These are phyloP conservation scores for Plemyria rubiginata DNA, from an alignment of 2,888 invertebrate species.

Conservation along the genomic window DNA sequence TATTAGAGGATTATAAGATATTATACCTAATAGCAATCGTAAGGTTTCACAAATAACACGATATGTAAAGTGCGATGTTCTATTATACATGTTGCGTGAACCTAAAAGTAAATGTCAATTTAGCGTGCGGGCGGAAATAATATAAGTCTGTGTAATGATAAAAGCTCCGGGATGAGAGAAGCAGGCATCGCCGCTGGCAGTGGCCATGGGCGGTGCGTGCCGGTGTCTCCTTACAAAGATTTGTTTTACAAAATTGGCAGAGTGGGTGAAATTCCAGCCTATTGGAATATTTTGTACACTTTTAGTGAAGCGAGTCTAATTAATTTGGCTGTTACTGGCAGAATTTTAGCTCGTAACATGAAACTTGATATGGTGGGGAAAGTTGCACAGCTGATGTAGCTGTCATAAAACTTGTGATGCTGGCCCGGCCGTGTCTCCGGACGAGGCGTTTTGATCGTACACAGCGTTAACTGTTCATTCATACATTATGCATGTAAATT, in stretches of 20 bases:
- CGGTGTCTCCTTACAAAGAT: conserved; percentile 41
- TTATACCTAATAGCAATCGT: conserved; percentile 42
- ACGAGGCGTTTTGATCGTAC: conserved; percentile 37
- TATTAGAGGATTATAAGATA: conserved; percentile 40
- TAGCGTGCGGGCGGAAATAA: conserved; percentile 60
- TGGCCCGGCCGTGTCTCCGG: conserved; percentile 22
- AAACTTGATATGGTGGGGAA: conserved; percentile 35
- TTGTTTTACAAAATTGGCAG: conserved; percentile 49
- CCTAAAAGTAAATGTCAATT: conserved; percentile 63
- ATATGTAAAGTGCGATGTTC: conserved; percentile 50
- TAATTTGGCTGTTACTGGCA: conserved; percentile 23
- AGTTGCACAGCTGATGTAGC: conserved; percentile 43
- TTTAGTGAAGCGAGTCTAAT: conserved; percentile 10
- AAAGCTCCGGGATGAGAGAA: conserved; percentile 39
- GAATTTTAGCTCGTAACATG: conserved; percentile 28
- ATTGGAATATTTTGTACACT: conserved; percentile 19
- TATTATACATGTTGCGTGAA: conserved; percentile 53
- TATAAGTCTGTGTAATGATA: conserved; percentile 52
- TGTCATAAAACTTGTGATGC: conserved; percentile 52
- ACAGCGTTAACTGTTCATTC: conserved; percentile 41
- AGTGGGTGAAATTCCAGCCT: conserved; percentile 40
- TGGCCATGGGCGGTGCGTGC: conserved; percentile 35
- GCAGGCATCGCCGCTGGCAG: conserved; percentile 33
- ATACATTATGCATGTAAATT: conserved; percentile 40
- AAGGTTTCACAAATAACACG: conserved; percentile 55